phyloP scores from a whole-genome alignment of 2,797 vertebrate genomes.

The Thamnophis elegans region DNA sequence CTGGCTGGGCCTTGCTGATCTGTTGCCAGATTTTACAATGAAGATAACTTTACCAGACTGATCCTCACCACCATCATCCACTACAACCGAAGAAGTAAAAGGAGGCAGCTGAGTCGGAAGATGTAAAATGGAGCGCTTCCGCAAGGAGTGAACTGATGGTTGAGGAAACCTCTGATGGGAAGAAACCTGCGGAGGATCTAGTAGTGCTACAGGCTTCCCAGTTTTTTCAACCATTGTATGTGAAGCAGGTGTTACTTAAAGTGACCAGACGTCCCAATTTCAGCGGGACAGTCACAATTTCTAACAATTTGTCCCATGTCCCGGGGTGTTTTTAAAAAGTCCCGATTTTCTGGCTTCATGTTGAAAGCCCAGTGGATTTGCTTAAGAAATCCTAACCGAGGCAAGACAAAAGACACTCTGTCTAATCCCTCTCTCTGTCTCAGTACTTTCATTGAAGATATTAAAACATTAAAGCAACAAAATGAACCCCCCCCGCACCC shows the following conservation, averaged over 20 bases:
- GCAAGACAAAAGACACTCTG: no score
- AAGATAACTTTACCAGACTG: slow-evolving; percentile 3
- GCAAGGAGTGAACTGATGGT: not conserved
- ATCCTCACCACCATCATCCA: not conserved
- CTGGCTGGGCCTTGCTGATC: not conserved
- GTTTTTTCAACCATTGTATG: fast-evolving
- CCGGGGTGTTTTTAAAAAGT: no score
- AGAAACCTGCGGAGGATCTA: not conserved
- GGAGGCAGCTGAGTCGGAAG: not conserved
- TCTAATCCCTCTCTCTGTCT: no score
- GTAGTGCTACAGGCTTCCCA: not conserved
- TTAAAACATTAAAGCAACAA: no score
- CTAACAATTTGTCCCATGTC: no score
- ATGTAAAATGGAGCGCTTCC: not conserved
- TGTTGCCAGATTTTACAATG: not conserved
- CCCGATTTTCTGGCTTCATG: no score
- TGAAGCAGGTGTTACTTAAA: fast-evolving
- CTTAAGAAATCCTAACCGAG: no score
- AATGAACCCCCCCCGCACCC: no score
- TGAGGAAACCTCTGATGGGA: not conserved
- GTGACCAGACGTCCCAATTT: no score
- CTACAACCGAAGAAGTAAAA: not conserved
- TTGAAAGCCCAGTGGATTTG: no score
- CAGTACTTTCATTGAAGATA: no score
- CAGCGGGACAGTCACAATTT: no score